phyloP scores from a whole-genome alignment of 2,888 invertebrate species.

The Amphipyra berbera region DNA sequence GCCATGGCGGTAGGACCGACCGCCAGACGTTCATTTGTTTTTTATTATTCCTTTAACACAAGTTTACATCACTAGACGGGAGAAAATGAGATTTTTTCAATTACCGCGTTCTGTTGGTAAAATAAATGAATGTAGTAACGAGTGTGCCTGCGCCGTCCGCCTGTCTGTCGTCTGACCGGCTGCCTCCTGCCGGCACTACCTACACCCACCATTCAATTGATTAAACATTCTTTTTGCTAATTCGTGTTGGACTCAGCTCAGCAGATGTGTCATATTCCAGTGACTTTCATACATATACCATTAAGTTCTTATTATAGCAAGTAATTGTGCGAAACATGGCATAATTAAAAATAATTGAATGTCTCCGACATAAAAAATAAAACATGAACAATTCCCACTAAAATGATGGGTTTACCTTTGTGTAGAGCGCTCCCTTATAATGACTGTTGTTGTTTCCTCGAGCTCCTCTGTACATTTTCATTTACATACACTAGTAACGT shows the following conservation, averaged over 20 bases:
- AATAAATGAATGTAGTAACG: slow-evolving; percentile 73
- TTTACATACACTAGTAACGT: slow-evolving; percentile 59
- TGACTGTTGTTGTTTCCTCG: slow-evolving; percentile 53
- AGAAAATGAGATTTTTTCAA: slow-evolving; percentile 83
- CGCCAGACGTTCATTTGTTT: slow-evolving; percentile 62
- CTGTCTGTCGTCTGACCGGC: slow-evolving; percentile 43
- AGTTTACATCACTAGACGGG: slow-evolving; percentile 75
- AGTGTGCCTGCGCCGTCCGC: slow-evolving; percentile 49
- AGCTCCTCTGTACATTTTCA: slow-evolving; percentile 59
- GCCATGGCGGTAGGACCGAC: slow-evolving; percentile 39
- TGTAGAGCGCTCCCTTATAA: slow-evolving; percentile 48
- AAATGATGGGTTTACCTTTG: slow-evolving; percentile 50
- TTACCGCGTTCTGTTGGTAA: slow-evolving; percentile 73
- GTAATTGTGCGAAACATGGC: slow-evolving; percentile 40
- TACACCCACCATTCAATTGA: slow-evolving; percentile 65
- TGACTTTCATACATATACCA: slow-evolving; percentile 38
- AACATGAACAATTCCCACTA: slow-evolving; percentile 48
- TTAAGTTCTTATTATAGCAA: slow-evolving; percentile 17
- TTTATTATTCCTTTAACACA: slow-evolving; percentile 65
- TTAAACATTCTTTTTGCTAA: slow-evolving; percentile 70
- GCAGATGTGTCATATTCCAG: slow-evolving; percentile 42
- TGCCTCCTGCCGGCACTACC: slow-evolving; percentile 60
- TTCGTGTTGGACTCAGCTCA: slow-evolving; percentile 32
- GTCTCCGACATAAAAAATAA: slow-evolving; percentile 35
- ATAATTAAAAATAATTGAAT: slow-evolving; percentile 55